phyloP scores from a whole-genome alignment of 2,113 vertebrate species.

The Toxostoma redivivum region DNA sequence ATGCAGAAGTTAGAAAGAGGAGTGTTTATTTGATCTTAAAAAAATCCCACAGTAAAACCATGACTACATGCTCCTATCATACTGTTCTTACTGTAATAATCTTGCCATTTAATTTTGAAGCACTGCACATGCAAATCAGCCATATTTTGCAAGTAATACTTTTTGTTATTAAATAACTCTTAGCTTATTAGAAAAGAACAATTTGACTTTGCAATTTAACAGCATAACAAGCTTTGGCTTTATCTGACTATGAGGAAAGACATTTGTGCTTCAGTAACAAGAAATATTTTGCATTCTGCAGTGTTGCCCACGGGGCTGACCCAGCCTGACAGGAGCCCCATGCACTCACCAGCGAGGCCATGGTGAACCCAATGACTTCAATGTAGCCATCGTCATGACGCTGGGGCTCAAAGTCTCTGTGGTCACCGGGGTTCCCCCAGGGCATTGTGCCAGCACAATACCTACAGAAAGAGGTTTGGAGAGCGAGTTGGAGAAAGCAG shows the following conservation, averaged over 20 bases:
- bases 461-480: conserved; percentile 47
- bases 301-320: accelerated
- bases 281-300: neutral
- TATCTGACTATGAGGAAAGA: neutral
- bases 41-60: neutral
- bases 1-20: neutral
- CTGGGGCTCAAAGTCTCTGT: conserved; percentile 82
- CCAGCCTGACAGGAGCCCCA: neutral
- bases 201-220: neutral
- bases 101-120: neutral
- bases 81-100: neutral
- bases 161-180: neutral
- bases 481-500: neutral
- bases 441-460: conserved; percentile 87
- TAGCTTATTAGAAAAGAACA: neutral
- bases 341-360: conserved; percentile 80
- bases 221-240: neutral
- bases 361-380: conserved; percentile 83
- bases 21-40: neutral
- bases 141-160: neutral
- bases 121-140: neutral
- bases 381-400: conserved; percentile 84
- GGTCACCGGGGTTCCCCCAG: conserved; percentile 83
- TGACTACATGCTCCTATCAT: neutral
- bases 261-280: neutral